Conservation (phyloP, 1,140 invertebrate genomes). For the Lepidurus arcticus region DNA sequence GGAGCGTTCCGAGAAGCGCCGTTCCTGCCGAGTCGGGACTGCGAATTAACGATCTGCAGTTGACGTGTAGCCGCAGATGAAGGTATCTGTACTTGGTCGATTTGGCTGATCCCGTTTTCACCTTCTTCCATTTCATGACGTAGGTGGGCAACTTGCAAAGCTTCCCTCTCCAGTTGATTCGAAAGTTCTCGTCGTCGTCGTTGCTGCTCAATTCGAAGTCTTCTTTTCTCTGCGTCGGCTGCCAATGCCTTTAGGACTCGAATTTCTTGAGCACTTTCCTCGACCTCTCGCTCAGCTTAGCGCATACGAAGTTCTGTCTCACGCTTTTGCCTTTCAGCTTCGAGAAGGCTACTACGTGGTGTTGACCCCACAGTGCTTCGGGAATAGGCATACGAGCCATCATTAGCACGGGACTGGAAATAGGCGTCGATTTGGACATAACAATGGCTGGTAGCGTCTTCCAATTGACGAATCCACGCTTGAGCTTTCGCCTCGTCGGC, state of each 20-base stretch:
- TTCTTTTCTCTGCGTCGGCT: not conserved
- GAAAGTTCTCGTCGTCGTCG: not conserved
- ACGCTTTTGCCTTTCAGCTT: too few relatives aligned
- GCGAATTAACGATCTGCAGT: not conserved
- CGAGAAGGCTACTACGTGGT: too few relatives aligned
- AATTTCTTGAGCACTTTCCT: too few relatives aligned
- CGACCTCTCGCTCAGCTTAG: too few relatives aligned
- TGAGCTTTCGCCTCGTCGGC: too few relatives aligned
- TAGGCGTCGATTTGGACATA: too few relatives aligned
- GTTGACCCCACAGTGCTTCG: too few relatives aligned
- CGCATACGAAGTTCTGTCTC: too few relatives aligned
- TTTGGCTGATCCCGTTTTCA: not conserved
- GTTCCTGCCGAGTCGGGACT: not conserved
- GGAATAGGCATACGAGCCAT: too few relatives aligned
- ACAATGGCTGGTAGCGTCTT: too few relatives aligned
- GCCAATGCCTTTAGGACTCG: not conserved
- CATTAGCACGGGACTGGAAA: too few relatives aligned
- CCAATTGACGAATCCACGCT: too few relatives aligned
- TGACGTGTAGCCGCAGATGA: not conserved
- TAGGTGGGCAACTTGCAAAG: not conserved
- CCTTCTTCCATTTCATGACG: not conserved
- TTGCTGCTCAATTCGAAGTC: not conserved
- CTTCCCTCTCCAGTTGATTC: not conserved
- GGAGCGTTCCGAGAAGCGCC: not conserved
- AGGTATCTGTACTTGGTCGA: not conserved